Percentiles rank a stretch among this genome's conserved stretches.
These are phyloP conservation scores for Phrynosoma blainvillii DNA, from an alignment of 2,113 vertebrate genomes.

Conservation along the genomic window DNA sequence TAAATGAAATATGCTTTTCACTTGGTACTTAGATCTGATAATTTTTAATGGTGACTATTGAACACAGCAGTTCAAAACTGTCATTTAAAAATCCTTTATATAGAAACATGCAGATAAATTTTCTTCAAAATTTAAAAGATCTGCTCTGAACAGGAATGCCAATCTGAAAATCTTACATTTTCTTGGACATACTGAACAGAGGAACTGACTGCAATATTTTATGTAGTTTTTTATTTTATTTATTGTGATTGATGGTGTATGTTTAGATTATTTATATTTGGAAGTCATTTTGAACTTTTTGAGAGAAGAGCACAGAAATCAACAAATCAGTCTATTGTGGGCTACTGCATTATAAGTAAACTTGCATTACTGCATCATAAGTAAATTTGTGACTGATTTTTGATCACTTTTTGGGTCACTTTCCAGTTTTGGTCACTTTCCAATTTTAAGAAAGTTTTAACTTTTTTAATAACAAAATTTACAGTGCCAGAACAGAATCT, in stretches of 20 bases:
- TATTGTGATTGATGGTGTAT: not conserved
- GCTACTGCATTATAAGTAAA: not conserved
- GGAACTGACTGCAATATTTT: not conserved
- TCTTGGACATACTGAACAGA: not conserved
- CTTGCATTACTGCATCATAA: rapidly evolving
- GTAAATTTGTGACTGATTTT: rapidly evolving
- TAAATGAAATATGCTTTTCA: not conserved
- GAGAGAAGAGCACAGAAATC: not conserved
- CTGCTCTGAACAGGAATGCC: not conserved
- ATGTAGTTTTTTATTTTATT: not conserved
- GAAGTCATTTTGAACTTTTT: not conserved
- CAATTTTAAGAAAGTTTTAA: not conserved
- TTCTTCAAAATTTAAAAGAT: not conserved
- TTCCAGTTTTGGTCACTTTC: too few species aligned
- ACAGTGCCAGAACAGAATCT: not conserved
- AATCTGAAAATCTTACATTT: not conserved
- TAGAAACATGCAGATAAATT: not conserved
- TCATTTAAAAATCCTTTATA: not conserved
- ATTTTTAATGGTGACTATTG: rapidly evolving
- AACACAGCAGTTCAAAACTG: not conserved
- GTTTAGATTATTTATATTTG: not conserved
- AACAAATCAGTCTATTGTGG: not conserved
- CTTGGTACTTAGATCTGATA: not conserved
- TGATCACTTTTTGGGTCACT: too few species aligned
- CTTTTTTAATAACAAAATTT: too few species aligned